Evolutionary conservation across 37 sponge, comb jelly and placozoan species (phyloP), one percentile per base, ranked within the genome.

Genomic region (Cladorhizidae sp.): DNA sequence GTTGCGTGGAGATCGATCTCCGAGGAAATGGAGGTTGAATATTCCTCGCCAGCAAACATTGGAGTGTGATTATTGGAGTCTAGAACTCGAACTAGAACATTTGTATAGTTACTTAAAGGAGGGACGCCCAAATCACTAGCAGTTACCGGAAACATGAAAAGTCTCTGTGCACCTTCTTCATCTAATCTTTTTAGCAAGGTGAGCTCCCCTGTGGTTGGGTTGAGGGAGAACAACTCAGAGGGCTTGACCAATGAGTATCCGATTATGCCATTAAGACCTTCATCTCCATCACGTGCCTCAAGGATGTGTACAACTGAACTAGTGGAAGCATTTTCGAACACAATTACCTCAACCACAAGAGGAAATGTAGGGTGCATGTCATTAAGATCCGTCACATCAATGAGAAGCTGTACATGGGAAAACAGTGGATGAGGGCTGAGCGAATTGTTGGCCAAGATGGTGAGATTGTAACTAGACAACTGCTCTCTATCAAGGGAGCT

Each of bases 1-100:
- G 45, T 61, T 17, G 58, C 38, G 14, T 64, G 78, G 22, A 26
- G 26, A 52, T 36, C 31, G 17, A 67, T 40, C 23, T 35, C 69
- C 25, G 36, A 54, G 36, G 35, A n/a, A 12, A 83, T 40, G 32
- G 85, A 40, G 20, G 57, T 35, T 5, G 61, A 12, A 39, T 89
- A 88, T 1, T 40, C 37, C 43, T 12, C 15, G 32, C 70, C 75
- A 0, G 54, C 45, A 65, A 93, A 86, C 26, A 41, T 7, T 31
- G 95, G 95, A 23, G 74, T 33, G 42, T 92, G 73, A 56, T 92
- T 90, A 84, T 95, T 95, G 6, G 67, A 62, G 75, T 89, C 92
- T 6, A 73, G 15, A 21, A 95, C 85, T 36, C 55, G 32, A 1
- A 93, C 70, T 21, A 79, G 57, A 7, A 95, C 71, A n/a, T 74